phyloP scores from a whole-genome alignment of 2,888 invertebrate species.

The Ophion slaviceki region DNA sequence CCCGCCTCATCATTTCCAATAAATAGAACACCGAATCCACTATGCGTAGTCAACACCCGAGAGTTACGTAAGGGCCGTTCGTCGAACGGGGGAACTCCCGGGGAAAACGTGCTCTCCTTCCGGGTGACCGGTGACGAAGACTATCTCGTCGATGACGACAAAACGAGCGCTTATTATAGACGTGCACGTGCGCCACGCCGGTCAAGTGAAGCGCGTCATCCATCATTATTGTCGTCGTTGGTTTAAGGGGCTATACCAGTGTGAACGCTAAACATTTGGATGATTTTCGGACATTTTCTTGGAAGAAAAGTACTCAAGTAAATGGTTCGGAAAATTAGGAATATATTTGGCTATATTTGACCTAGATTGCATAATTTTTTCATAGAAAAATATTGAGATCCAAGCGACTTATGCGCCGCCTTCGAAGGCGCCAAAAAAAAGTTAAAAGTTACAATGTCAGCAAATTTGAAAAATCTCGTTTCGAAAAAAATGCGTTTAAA shows the following conservation, averaged over 20 bases:
- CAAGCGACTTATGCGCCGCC: too few species aligned
- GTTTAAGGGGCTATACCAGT: not conserved
- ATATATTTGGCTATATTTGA: too few species aligned
- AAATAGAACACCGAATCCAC: not conserved
- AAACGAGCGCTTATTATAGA: conserved; percentile 55
- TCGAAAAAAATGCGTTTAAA: too few species aligned
- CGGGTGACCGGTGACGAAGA: conserved; percentile 56
- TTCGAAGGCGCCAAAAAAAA: too few species aligned
- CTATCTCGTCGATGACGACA: conserved; percentile 56
- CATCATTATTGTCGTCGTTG: conserved; percentile 35
- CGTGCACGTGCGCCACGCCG: conserved; percentile 48
- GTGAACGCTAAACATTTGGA: too few species aligned
- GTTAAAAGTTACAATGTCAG: too few species aligned
- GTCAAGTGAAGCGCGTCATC: conserved; percentile 29
- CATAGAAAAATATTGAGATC: too few species aligned
- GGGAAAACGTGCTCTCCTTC: conserved; percentile 53
- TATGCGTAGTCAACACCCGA: not conserved
- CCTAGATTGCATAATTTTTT: too few species aligned
- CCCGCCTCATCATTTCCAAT: not conserved
- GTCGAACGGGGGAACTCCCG: conserved; percentile 42
- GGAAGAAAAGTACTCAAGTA: too few species aligned
- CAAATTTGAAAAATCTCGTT: too few species aligned
- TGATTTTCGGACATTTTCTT: too few species aligned
- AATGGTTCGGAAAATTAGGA: too few species aligned
- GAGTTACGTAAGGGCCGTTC: conserved; percentile 47